Evolutionary conservation across 2,888 invertebrate species (phyloP).

Genomic region (Mactromeris polynyma): DNA sequence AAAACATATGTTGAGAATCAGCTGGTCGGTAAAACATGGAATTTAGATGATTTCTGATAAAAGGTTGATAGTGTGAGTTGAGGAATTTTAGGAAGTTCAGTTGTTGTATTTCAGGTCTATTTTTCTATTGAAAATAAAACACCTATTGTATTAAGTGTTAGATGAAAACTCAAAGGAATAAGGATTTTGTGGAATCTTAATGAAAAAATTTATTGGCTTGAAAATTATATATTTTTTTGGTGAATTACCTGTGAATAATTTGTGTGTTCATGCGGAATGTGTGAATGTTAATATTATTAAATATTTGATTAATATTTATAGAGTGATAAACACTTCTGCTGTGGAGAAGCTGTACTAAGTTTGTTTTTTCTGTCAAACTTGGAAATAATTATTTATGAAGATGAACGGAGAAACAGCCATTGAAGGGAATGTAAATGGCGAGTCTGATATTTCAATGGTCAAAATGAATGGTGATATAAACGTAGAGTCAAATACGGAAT

Average conservation of each 20-base stretch:
- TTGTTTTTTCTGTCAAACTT: background rate
- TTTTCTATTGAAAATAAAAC: background rate
- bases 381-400: background rate
- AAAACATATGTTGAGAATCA: background rate
- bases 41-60: conserved; percentile 6
- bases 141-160: background rate
- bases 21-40: conserved; percentile 1
- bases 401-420: background rate
- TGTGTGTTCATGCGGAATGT: background rate
- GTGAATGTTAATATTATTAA: background rate
- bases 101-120: background rate
- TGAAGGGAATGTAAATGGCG: background rate
- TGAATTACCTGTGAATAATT: conserved; percentile 14
- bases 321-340: background rate
- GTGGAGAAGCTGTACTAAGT: background rate
- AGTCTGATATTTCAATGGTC: background rate
- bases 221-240: background rate
- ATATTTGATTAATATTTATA: background rate
- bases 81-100: background rate
- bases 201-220: background rate
- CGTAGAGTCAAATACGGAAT: background rate
- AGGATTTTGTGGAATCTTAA: background rate
- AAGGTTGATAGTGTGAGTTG: background rate
- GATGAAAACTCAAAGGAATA: background rate
- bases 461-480: background rate